Evolutionary conservation across 2,797 vertebrate species (phyloP).

Genomic region (Myiothlypis chrysogaster): DNA sequence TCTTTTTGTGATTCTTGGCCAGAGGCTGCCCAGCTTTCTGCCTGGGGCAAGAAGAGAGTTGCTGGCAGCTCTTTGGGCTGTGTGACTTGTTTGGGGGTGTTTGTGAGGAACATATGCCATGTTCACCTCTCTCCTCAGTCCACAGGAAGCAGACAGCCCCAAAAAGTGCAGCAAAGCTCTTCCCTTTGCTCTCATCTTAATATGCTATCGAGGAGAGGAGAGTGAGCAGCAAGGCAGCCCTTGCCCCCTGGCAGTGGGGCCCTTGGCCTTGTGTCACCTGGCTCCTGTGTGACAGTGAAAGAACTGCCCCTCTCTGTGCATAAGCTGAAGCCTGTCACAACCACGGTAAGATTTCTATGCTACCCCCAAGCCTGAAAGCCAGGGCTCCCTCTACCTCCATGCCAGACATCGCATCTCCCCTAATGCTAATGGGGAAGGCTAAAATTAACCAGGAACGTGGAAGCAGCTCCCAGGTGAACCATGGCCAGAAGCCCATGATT

Average conservation of each 20-base stretch:
- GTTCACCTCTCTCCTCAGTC: neutral
- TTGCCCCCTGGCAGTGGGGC: fast-evolving
- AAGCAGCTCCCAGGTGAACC: neutral
- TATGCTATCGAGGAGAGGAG: fast-evolving
- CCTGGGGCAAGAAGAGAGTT: neutral
- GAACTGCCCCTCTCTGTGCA: neutral
- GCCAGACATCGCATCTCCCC: neutral
- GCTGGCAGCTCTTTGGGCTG: neutral
- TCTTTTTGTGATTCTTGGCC: neutral
- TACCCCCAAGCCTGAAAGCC: fast-evolving
- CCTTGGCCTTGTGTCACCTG: neutral
- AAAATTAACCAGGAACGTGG: conserved; percentile 33
- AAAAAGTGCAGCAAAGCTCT: neutral
- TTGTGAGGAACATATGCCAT: fast-evolving
- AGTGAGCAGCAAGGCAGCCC: neutral
- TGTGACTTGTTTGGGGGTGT: neutral
- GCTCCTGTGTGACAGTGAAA: neutral
- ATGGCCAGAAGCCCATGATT: conserved; percentile 44
- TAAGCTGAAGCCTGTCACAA: neutral
- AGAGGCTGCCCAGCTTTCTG: neutral
- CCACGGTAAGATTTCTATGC: neutral
- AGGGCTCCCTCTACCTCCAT: neutral
- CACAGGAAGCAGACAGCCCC: neutral
- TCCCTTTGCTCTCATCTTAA: neutral
- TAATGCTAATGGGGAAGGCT: neutral